Conservation (phyloP, 2,797 vertebrate genomes). For the Todus mexicanus region DNA sequence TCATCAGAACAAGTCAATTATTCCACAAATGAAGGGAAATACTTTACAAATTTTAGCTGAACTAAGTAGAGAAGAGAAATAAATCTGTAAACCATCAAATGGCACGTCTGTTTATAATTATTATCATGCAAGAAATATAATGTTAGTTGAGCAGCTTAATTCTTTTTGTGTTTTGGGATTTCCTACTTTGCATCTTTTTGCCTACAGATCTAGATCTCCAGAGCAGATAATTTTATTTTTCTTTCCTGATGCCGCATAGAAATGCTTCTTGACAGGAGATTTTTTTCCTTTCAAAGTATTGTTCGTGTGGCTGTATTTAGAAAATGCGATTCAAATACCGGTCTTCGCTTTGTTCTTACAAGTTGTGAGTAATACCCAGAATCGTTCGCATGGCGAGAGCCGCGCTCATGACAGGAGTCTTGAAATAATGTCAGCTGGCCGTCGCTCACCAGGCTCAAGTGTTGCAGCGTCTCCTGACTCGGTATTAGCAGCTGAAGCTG, state of each 20-base stretch:
- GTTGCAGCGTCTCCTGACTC: neutral
- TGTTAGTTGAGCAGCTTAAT: constrained; percentile 27
- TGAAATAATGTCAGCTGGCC: neutral
- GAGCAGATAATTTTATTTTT: neutral
- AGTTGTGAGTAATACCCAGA: neutral
- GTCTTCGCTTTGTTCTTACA: neutral
- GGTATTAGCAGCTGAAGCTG: neutral
- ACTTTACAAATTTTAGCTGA: constrained; percentile 20
- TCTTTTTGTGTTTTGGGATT: constrained; percentile 55
- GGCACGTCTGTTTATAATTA: constrained; percentile 26
- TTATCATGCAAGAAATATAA: constrained; percentile 10
- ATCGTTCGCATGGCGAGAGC: neutral
- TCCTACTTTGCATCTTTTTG: constrained; percentile 36
- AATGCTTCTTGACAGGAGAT: neutral
- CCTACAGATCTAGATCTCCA: constrained; percentile 13
- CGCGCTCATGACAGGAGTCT: neutral
- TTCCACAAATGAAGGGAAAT: constrained; percentile 14
- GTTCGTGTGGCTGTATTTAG: neutral
- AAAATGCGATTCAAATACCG: neutral
- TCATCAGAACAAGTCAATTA: constrained; percentile 28
- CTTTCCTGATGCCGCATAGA: neutral
- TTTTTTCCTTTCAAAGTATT: neutral
- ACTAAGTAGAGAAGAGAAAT: constrained; percentile 8
- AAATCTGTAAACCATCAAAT: constrained; percentile 26
- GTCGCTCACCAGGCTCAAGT: neutral